Evolutionary conservation across 2,113 vertebrate genomes (phyloP).

Genomic region (Seriola dumerili): DNA sequence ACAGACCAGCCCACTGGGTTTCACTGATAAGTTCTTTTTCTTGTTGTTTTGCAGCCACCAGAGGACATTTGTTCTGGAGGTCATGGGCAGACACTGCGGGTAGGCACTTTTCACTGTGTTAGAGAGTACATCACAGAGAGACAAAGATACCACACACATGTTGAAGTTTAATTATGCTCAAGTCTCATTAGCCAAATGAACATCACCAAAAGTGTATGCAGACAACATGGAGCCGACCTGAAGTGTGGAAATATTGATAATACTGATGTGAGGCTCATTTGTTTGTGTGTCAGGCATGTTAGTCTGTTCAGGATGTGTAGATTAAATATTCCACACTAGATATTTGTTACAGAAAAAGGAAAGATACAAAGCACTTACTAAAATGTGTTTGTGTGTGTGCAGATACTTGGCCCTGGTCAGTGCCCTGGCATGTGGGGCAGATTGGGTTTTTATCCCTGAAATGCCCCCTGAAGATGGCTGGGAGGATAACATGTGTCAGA

Average conservation of each 20-base stretch:
- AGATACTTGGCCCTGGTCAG: constrained; percentile 97
- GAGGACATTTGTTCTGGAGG: constrained; percentile 88
- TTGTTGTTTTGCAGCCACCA: constrained; percentile 80
- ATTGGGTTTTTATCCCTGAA: constrained; percentile 98
- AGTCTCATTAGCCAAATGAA: too few relatives aligned
- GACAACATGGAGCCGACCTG: too few relatives aligned
- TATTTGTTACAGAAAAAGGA: too few relatives aligned
- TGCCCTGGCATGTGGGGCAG: constrained; percentile 95
- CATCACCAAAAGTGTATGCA: too few relatives aligned
- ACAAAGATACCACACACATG: too few relatives aligned
- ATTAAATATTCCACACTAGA: neutral
- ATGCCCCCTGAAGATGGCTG: constrained; percentile 95
- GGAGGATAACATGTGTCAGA: constrained; percentile 93
- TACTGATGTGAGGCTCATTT: too few relatives aligned
- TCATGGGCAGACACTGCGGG: constrained; percentile 98
- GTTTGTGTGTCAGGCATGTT: too few relatives aligned
- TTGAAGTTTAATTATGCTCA: neutral
- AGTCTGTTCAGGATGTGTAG: neutral
- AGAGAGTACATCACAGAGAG: neutral
- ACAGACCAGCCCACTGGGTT: neutral
- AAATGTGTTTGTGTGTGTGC: constrained; percentile 25
- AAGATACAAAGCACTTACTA: too few relatives aligned
- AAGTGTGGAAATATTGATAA: too few relatives aligned
- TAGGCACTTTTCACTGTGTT: constrained; percentile 61
- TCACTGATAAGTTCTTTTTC: too few relatives aligned